Base-by-base conservation (phyloP, 2,888 invertebrate species). In the Tetropium fuscum region DNA sequence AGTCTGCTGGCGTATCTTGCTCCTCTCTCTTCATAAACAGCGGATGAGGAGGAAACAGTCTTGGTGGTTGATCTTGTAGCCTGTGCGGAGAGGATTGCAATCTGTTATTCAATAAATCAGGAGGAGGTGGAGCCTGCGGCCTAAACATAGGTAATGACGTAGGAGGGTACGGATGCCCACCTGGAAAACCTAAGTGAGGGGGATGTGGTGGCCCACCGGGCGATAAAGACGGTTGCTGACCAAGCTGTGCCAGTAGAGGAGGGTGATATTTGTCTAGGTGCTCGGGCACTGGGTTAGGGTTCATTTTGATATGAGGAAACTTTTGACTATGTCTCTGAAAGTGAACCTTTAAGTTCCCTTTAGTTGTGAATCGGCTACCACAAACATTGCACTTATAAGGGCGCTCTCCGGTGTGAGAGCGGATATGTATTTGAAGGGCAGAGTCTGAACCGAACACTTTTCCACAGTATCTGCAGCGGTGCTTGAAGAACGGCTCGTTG, bases 331-430 rank as follows among this genome's bases (percentile, higher is more conserved):
- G 97, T 83, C 97, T 89, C 86, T 96, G 96, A 85, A 96, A 97
- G 86, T 99, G 99, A 66, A 99, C 99, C 88, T 99, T 99, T 68
- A 99, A 88, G 84, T 99, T 99, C 72, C 99, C 99, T 86, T 99
- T 99, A 73, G 99, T 99, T 69, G 98, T 98, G 86, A 99, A 99
- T 77, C 98, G 91, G 82, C 97, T 95, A 73, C 97, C 98, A 84
- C 99, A 99, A 71, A 98, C 95, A 83, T 98, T 97, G 86, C 99
- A 99, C 84, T 96, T 96, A 84, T 95, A 99, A 47, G 98, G 98
- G 57, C 98, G 89, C 86, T 98, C 96, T 79, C 98, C 97, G 71
- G 97, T 97, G 83, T 98, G 98, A 66, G 97, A 97, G 76, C 97
- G 90, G 84, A 97, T 93, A 87, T 98, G 98, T 81, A 98, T 98